These are phyloP conservation scores for Cassiopea andromeda DNA, from an alignment of 30 jellyfish, hydroid and myxozoan species.

Conservation along the genomic window DNA sequence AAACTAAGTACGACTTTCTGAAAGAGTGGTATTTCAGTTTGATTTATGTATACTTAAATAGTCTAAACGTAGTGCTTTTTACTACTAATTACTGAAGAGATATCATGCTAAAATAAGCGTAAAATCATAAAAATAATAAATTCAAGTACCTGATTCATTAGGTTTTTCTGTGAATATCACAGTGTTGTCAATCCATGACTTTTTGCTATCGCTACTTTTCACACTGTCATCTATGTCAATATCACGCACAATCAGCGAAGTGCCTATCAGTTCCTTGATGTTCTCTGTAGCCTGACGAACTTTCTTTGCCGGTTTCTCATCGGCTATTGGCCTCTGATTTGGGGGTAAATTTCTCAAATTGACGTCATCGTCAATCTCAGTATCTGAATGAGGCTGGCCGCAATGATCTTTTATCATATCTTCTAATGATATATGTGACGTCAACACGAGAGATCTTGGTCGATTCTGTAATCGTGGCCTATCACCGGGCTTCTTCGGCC, in stretches of 20 bases:
- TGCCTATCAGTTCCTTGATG: not conserved
- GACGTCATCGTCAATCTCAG: constrained; percentile 41
- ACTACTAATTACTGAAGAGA: no score
- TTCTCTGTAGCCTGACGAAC: not conserved
- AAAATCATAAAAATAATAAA: no score
- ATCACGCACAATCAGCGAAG: constrained; percentile 36
- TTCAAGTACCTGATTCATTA: not conserved
- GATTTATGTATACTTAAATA: no score
- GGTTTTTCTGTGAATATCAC: constrained; percentile 12
- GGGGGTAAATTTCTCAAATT: not conserved
- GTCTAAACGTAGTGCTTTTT: no score
- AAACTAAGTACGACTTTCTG: no score
- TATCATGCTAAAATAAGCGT: no score
- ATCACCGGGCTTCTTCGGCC: constrained; percentile 41
- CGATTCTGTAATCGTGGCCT: constrained; percentile 47
- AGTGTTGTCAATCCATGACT: constrained; percentile 8
- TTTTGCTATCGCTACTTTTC: constrained; percentile 8
- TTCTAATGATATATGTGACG: constrained; percentile 33
- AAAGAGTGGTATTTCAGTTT: no score
- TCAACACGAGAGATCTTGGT: constrained; percentile 43
- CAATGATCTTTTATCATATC: constrained; percentile 20
- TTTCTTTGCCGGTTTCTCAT: constrained; percentile 21
- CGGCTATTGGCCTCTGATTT: not conserved
- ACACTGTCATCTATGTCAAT: constrained; percentile 43
- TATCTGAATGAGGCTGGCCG: constrained; percentile 37